These are phyloP conservation scores for Formica selysi DNA, from an alignment of 1,140 invertebrate species.

Conservation along the genomic window DNA sequence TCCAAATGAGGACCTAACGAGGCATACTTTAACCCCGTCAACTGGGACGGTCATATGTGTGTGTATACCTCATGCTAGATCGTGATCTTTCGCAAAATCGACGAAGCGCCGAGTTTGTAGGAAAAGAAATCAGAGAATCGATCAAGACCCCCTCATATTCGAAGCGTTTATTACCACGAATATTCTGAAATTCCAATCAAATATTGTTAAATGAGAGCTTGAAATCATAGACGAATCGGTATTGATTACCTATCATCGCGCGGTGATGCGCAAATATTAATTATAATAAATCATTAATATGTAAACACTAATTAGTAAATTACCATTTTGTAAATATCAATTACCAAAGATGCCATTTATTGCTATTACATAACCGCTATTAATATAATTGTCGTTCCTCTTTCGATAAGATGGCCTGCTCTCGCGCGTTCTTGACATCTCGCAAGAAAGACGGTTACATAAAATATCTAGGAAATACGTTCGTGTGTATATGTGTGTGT, in stretches of 20 bases:
- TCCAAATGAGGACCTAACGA: not conserved
- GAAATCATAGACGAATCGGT: constrained; percentile 30
- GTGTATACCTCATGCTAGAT: no score
- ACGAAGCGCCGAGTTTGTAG: not conserved
- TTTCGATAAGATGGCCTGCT: not conserved
- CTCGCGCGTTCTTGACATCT: not conserved
- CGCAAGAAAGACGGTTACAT: not conserved
- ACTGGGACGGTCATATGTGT: no score
- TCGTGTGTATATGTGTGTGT: no score
- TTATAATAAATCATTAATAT: constrained; percentile 47
- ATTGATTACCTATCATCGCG: constrained; percentile 51
- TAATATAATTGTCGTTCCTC: not conserved
- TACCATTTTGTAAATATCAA: constrained; percentile 51
- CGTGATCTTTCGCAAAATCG: not conserved
- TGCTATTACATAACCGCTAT: not conserved
- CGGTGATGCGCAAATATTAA: constrained; percentile 56
- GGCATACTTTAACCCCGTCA: not conserved
- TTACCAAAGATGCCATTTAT: constrained; percentile 34
- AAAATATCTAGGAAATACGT: not conserved
- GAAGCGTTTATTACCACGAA: not conserved
- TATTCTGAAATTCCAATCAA: constrained; percentile 1
- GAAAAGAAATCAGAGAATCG: not conserved
- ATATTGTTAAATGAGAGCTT: constrained; percentile 2
- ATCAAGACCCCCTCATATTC: not conserved
- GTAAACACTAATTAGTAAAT: constrained; percentile 51